Evolutionary conservation across 2,888 invertebrate genomes (phyloP).

Genomic region (Euplagia quadripunctaria): DNA sequence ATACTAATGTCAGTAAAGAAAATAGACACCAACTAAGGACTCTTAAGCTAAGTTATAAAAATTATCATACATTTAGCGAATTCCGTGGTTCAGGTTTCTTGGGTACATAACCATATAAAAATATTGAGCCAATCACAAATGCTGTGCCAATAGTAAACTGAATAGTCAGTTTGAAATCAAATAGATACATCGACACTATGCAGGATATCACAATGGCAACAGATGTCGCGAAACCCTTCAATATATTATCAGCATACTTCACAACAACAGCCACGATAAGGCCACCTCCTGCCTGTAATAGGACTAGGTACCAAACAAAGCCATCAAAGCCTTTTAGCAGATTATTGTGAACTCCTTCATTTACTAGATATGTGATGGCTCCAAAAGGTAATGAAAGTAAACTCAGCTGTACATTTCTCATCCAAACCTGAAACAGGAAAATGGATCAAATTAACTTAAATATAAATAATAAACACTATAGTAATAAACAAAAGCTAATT

Average conservation of each 20-base stretch:
- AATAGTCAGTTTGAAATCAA: slow-evolving; percentile 94
- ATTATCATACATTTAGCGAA: slow-evolving; percentile 75
- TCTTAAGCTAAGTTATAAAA: slow-evolving; percentile 42
- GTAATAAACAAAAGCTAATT: not conserved
- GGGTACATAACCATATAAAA: slow-evolving; percentile 95
- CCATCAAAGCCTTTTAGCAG: slow-evolving; percentile 90
- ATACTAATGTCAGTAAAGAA: not conserved
- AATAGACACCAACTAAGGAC: not conserved
- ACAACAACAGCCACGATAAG: slow-evolving; percentile 99
- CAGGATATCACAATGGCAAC: slow-evolving; percentile 98
- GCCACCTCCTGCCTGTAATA: slow-evolving; percentile 97
- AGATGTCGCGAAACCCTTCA: slow-evolving; percentile 99
- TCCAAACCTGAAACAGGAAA: slow-evolving; percentile 90
- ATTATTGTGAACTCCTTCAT: slow-evolving; percentile 91
- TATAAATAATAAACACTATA: not conserved
- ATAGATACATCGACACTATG: slow-evolving; percentile 96
- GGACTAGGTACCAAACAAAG: slow-evolving; percentile 95
- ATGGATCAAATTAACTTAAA: not conserved
- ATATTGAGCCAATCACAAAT: slow-evolving; percentile 97
- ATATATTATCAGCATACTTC: slow-evolving; percentile 99
- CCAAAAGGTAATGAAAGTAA: slow-evolving; percentile 97
- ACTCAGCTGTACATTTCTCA: slow-evolving; percentile 98
- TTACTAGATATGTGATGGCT: slow-evolving; percentile 91
- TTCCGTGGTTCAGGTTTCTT: slow-evolving; percentile 76
- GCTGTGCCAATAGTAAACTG: slow-evolving; percentile 95